Conservation (phyloP, 2,888 invertebrate species). For the Dichetophora obliterata region DNA sequence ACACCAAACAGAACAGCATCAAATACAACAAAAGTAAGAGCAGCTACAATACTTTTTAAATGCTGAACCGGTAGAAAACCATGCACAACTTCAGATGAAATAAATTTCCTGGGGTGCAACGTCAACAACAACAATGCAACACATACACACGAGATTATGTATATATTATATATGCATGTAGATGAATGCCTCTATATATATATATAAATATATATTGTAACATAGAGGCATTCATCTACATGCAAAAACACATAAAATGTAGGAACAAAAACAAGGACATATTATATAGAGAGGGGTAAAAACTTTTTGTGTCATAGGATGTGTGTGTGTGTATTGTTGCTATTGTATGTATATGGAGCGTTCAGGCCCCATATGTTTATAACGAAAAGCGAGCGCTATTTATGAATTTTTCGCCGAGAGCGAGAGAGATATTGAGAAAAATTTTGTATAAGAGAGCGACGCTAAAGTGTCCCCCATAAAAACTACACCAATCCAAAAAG, state of each 20-base stretch:
- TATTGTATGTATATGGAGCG: not conserved
- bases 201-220: not conserved
- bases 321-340: not conserved
- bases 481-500: not conserved
- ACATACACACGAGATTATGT: not conserved
- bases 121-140: constrained; percentile 21
- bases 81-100: constrained; percentile 36
- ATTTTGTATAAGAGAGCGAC: not conserved
- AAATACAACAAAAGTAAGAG: not conserved
- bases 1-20: not conserved
- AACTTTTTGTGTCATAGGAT: not conserved
- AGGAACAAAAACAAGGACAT: not conserved
- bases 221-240: too few relatives aligned
- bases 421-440: constrained; percentile 4
- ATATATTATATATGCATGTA: not conserved
- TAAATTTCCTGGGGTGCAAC: constrained; percentile 27
- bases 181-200: too few relatives aligned
- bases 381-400: too few relatives aligned
- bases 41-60: constrained; percentile 18
- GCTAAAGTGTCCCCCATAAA: not conserved
- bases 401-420: not conserved
- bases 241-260: not conserved
- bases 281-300: not conserved
- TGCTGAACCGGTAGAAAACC: constrained; percentile 16
- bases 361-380: constrained; percentile 2